Evolutionary conservation across 2,113 vertebrate species (phyloP).

Genomic region (Phylloscopus trochilus): DNA sequence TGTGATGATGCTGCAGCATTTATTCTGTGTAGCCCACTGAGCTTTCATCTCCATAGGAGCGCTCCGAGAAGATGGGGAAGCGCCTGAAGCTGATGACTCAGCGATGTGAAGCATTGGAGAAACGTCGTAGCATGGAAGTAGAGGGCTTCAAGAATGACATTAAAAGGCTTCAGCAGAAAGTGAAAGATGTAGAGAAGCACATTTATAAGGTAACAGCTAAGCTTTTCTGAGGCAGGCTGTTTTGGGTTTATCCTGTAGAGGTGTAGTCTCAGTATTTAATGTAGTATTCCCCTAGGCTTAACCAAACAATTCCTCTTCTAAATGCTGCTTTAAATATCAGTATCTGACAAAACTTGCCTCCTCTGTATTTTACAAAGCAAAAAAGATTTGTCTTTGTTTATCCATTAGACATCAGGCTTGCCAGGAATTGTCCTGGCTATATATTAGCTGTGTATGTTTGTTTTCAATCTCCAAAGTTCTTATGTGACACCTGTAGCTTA

Average conservation of each 20-base stretch:
- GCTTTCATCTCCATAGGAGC: conserved; percentile 76
- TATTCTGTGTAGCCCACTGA: neutral
- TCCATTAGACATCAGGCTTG: neutral
- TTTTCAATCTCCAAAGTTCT: neutral
- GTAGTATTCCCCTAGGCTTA: neutral
- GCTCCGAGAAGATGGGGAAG: conserved; percentile 87
- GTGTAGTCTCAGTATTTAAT: neutral
- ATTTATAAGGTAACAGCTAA: conserved; percentile 83
- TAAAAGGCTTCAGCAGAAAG: conserved; percentile 85
- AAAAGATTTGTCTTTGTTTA: neutral
- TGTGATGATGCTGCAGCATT: neutral
- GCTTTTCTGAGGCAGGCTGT: neutral
- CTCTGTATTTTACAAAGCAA: neutral
- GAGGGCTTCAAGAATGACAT: conserved; percentile 94
- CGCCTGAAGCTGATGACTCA: conserved; percentile 89
- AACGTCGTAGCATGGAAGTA: conserved; percentile 86
- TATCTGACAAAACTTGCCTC: neutral
- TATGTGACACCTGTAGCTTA: neutral
- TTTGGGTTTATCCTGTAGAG: neutral
- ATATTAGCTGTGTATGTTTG: neutral
- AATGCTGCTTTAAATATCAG: neutral
- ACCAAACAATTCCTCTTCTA: neutral
- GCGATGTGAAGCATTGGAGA: conserved; percentile 89
- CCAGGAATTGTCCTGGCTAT: neutral
- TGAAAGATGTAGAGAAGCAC: conserved; percentile 89